phyloP scores from a whole-genome alignment of 2,113 vertebrate species.

The Cyanistes caeruleus region DNA sequence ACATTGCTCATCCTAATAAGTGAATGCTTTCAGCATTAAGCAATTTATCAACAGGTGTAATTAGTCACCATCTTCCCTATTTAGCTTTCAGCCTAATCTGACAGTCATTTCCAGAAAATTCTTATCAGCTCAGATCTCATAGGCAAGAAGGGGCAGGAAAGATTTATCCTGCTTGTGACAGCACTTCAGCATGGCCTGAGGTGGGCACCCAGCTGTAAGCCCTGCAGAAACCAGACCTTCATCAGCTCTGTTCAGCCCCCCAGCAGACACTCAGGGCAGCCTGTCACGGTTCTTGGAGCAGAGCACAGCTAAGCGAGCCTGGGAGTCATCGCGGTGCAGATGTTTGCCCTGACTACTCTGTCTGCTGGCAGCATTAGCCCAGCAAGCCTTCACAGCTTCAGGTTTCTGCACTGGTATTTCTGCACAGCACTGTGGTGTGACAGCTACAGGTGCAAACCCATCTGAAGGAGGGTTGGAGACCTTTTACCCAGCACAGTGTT shows the following conservation, averaged over 20 bases:
- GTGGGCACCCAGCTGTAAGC: not conserved
- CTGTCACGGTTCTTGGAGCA: accelerated
- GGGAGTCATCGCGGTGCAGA: accelerated
- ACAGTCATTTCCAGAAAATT: not conserved
- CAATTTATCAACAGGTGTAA: constrained; percentile 4
- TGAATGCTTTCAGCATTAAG: not conserved
- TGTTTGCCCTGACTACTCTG: not conserved
- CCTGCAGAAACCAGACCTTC: not conserved
- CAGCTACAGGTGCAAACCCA: not conserved
- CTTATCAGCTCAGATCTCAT: not conserved
- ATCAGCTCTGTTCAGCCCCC: not conserved
- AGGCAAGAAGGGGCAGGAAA: not conserved
- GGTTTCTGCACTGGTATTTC: not conserved
- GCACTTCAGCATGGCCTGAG: not conserved
- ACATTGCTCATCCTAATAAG: not conserved
- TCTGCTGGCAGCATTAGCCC: not conserved
- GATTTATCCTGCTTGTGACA: not conserved
- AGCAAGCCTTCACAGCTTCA: not conserved
- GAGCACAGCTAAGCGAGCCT: accelerated
- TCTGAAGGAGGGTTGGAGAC: not conserved
- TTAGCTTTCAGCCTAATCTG: not conserved
- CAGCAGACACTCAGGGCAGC: not conserved
- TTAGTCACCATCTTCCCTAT: not conserved
- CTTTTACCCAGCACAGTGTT: not conserved
- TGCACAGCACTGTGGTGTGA: not conserved